Evolutionary conservation across 2,888 invertebrate genomes (phyloP).

Genomic region (Clitarchus hookeri): DNA sequence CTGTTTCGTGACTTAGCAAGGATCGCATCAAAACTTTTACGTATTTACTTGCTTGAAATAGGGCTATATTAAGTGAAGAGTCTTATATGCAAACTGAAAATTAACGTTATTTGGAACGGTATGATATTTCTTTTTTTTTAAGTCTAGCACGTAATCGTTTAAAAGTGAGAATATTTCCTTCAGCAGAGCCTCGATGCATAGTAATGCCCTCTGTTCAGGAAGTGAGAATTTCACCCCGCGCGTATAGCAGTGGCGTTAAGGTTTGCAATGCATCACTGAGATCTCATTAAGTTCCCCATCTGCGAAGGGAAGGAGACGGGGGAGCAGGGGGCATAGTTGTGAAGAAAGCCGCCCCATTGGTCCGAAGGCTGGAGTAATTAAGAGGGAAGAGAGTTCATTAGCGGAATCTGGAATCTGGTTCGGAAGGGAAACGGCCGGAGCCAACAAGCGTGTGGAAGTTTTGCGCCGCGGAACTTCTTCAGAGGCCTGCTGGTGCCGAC

Average conservation of each 20-base stretch:
- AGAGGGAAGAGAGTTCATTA: slow-evolving; percentile 14
- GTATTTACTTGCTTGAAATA: too few species aligned
- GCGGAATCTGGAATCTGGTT: neutral
- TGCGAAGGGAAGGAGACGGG: neutral
- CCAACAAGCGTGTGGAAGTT: slow-evolving; percentile 4
- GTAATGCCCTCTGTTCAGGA: neutral
- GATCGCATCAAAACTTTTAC: too few species aligned
- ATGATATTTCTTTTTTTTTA: too few species aligned
- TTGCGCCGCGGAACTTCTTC: neutral
- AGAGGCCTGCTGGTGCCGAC: neutral
- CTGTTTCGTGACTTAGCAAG: too few species aligned
- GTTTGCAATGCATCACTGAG: neutral
- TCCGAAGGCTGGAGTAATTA: slow-evolving; percentile 8
- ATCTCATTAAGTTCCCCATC: neutral
- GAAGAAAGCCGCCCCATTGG: neutral
- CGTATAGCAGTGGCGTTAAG: neutral
- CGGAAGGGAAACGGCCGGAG: neutral
- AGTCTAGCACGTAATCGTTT: too few species aligned
- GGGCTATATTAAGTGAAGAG: too few species aligned
- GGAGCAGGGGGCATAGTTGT: neutral
- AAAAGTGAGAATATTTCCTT: too few species aligned
- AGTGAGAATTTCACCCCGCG: neutral
- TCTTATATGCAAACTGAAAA: too few species aligned
- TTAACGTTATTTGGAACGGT: too few species aligned
- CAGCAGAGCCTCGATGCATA: neutral